Evolutionary conservation across 2,888 invertebrate genomes (phyloP).

Genomic region (Drosophila emarginata): DNA sequence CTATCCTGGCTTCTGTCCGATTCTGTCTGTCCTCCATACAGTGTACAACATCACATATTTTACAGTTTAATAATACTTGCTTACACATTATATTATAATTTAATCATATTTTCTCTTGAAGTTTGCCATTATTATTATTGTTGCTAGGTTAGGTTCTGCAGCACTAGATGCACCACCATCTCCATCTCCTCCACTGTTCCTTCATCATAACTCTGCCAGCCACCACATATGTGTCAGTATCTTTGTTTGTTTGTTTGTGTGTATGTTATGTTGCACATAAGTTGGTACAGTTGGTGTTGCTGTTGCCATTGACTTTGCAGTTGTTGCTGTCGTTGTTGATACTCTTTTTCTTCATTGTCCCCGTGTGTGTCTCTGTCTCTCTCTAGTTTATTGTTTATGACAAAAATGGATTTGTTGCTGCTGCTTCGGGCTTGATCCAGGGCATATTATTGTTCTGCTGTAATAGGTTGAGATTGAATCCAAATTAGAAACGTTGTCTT

Average conservation of each 20-base stretch:
- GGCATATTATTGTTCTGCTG: slow-evolving; percentile 81
- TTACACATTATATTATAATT: slow-evolving; percentile 73
- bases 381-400: slow-evolving; percentile 69
- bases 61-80: slow-evolving; percentile 80
- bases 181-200: neutral
- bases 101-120: slow-evolving; percentile 46
- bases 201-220: neutral
- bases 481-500: neutral
- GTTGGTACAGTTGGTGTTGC: neutral
- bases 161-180: neutral
- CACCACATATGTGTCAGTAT: neutral
- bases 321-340: slow-evolving; percentile 35
- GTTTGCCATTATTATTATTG: slow-evolving; percentile 6
- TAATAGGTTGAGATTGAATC: slow-evolving; percentile 36
- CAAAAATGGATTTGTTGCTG: slow-evolving; percentile 83
- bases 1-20: slow-evolving; percentile 14
- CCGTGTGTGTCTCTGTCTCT: slow-evolving; percentile 24
- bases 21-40: slow-evolving; percentile 20
- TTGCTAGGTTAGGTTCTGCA: slow-evolving; percentile 3
- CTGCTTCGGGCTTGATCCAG: slow-evolving; percentile 82
- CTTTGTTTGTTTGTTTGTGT: neutral
- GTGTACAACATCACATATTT: slow-evolving; percentile 71
- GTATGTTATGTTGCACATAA: slow-evolving; percentile 8
- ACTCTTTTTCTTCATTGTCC: slow-evolving; percentile 18
- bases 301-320: slow-evolving; percentile 22